Conservation (phyloP, 2,888 invertebrate species). For the Meiosimyza decipiens region DNA sequence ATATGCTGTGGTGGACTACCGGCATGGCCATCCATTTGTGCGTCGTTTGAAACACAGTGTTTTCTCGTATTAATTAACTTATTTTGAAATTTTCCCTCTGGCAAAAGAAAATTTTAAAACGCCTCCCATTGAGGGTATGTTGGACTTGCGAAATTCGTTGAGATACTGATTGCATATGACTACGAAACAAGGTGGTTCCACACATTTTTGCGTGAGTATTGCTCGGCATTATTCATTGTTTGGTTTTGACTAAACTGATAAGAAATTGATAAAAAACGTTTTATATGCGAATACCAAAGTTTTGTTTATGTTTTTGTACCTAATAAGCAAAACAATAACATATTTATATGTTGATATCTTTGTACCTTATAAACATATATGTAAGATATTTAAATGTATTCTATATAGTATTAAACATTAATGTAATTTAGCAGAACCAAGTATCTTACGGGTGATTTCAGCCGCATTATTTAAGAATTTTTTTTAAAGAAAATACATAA, state of each 20-base stretch:
- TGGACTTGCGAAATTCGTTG: constrained; percentile 40
- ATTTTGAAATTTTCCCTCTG: neutral
- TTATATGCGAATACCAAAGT: neutral
- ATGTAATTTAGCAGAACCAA: no score
- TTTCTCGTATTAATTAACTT: neutral
- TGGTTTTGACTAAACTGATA: constrained; percentile 43
- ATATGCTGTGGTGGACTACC: constrained; percentile 58
- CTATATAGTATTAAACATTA: no score
- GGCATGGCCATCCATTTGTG: constrained; percentile 54
- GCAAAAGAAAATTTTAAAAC: neutral
- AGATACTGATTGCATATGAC: constrained; percentile 39
- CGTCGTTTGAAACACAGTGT: neutral
- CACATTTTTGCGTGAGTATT: constrained; percentile 3
- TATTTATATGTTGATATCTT: neutral
- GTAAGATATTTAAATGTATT: no score
- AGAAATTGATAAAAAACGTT: constrained; percentile 47
- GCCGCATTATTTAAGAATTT: no score
- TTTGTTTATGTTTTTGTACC: constrained; percentile 19
- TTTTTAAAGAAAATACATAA: no score
- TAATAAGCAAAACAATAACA: neutral
- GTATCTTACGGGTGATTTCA: no score
- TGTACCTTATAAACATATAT: neutral
- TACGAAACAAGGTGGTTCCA: constrained; percentile 12
- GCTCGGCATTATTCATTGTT: constrained; percentile 43
- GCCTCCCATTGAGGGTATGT: constrained; percentile 28